Evolutionary conservation across 2,888 invertebrate species (phyloP).

Genomic region (Teleogryllus oceanicus): DNA sequence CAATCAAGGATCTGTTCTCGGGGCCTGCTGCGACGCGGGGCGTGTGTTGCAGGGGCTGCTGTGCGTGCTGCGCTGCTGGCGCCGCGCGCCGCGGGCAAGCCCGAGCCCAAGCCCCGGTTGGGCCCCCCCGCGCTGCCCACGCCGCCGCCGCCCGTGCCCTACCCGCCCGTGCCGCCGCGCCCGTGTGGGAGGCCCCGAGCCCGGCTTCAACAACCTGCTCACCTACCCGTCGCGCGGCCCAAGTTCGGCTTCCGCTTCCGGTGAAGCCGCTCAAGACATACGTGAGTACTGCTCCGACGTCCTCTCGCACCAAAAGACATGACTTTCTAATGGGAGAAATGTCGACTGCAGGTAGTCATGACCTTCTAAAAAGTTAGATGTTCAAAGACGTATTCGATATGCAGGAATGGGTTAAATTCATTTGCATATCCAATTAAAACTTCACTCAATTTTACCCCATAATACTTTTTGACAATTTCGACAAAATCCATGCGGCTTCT

Average conservation of each 20-base stretch:
- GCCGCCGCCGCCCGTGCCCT: constrained; percentile 6
- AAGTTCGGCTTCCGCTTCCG: background rate
- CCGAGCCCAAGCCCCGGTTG: background rate
- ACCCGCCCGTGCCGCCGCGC: background rate
- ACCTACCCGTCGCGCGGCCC: background rate
- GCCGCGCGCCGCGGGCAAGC: background rate
- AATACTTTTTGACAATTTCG: too few relatives aligned
- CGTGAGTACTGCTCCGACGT: background rate
- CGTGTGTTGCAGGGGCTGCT: background rate
- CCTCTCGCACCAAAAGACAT: background rate
- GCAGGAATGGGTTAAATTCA: too few relatives aligned
- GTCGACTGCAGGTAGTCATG: too few relatives aligned
- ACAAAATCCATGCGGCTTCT: too few relatives aligned
- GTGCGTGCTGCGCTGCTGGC: background rate
- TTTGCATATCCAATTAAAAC: too few relatives aligned
- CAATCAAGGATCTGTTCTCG: too few relatives aligned
- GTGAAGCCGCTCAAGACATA: background rate
- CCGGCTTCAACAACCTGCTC: background rate
- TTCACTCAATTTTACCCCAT: too few relatives aligned
- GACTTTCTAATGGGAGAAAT: background rate
- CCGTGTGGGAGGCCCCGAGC: background rate
- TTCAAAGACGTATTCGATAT: too few relatives aligned
- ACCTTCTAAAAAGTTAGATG: too few relatives aligned
- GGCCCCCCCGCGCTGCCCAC: background rate
- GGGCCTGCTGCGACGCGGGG: too few relatives aligned